Evolutionary conservation across 1,140 invertebrate genomes (phyloP).

Genomic region (Papilio glaucus): DNA sequence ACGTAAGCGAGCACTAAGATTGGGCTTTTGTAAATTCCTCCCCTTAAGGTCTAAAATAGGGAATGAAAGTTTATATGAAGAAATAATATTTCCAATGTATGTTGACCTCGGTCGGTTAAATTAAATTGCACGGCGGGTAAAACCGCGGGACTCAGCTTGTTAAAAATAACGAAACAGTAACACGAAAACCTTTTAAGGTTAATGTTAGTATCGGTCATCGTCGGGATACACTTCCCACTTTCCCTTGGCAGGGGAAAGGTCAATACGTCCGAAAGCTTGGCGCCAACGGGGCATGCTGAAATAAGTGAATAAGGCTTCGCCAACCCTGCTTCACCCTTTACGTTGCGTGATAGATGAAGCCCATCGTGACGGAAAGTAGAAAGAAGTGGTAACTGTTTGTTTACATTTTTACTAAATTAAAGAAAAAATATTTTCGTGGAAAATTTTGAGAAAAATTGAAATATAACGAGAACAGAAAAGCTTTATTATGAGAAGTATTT

Average conservation of each 20-base stretch:
- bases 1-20: too few species aligned
- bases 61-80: too few species aligned
- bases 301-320: conserved; percentile 74
- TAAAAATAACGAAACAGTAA: conserved; percentile 3
- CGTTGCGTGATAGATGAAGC: conserved; percentile 75
- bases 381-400: conserved; percentile 40
- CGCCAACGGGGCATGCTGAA: conserved; percentile 62
- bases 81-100: too few species aligned
- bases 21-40: too few species aligned
- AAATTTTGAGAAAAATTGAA: not conserved
- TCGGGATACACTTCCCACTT: conserved; percentile 48
- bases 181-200: conserved; percentile 35
- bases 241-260: conserved; percentile 63
- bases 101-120: too few species aligned
- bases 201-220: conserved; percentile 69
- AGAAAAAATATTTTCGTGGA: not conserved
- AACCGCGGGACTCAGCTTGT: too few species aligned
- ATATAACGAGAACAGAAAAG: too few species aligned
- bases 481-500: too few species aligned
- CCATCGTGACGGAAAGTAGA: conserved; percentile 50
- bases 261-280: conserved; percentile 55
- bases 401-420: not conserved
- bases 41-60: too few species aligned
- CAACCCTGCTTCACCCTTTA: conserved; percentile 74
- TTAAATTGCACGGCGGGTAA: too few species aligned